Conservation (phyloP, 1,140 invertebrate species). For the Yoshiicerus persimilis region DNA sequence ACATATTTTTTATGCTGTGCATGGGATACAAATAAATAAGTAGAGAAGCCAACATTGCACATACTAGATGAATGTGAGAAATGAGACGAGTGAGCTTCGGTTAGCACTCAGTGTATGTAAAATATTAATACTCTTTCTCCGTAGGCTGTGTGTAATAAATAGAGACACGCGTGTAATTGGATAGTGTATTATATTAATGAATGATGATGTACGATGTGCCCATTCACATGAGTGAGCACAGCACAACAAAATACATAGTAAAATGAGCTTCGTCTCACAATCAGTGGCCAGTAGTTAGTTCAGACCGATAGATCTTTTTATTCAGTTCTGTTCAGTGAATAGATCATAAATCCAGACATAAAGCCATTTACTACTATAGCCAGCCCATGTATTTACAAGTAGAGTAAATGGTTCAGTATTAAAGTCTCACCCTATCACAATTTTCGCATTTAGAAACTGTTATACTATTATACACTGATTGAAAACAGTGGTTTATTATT, state of each 20-base stretch:
- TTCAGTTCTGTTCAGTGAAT: background rate
- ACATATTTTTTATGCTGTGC: too few relatives aligned
- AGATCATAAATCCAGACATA: too few relatives aligned
- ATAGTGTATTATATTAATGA: conserved; percentile 36
- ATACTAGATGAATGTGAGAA: background rate
- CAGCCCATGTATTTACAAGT: too few relatives aligned
- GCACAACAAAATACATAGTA: background rate
- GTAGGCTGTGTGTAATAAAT: conserved; percentile 7
- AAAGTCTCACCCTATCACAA: too few relatives aligned
- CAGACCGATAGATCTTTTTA: background rate
- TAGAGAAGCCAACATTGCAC: too few relatives aligned
- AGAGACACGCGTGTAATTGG: conserved; percentile 33
- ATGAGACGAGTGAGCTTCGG: background rate
- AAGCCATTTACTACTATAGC: too few relatives aligned
- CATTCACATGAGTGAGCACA: background rate
- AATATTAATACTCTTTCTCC: background rate
- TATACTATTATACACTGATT: background rate
- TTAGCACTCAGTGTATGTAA: background rate
- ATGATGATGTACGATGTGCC: background rate
- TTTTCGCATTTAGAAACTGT: too few relatives aligned
- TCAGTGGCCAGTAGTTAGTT: background rate
- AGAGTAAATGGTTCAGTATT: too few relatives aligned
- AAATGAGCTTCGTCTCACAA: background rate
- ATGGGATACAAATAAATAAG: too few relatives aligned
- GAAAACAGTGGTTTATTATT: background rate